Conservation (phyloP, 2,113 vertebrate species). For the Plectropomus leopardus region DNA sequence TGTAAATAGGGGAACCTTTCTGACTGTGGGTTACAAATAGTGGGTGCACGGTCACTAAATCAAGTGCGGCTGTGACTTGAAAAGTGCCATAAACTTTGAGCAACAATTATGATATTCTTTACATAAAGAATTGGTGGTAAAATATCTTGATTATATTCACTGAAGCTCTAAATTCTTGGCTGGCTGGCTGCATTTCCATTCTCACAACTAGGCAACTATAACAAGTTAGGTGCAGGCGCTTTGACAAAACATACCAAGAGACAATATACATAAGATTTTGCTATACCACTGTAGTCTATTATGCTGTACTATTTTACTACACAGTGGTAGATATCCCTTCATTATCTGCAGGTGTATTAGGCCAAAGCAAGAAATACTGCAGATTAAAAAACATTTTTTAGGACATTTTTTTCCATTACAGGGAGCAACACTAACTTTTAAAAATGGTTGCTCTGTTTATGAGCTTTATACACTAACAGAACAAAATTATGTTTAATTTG, state of each 20-base stretch:
- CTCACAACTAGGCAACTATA: neutral
- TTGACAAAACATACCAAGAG: neutral
- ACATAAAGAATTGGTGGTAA: neutral
- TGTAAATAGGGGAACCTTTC: conserved; percentile 78
- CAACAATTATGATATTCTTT: neutral
- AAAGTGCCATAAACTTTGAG: neutral
- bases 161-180: neutral
- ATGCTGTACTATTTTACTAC: too few relatives aligned
- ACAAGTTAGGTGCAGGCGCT: neutral
- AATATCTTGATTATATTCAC: neutral
- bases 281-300: neutral
- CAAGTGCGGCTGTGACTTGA: conserved; percentile 22
- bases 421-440: too few relatives aligned
- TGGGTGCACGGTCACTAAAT: conserved; percentile 45
- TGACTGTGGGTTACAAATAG: conserved; percentile 56
- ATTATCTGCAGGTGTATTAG: neutral
- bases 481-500: too few relatives aligned
- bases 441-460: too few relatives aligned
- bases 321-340: neutral
- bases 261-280: neutral
- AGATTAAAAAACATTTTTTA: neutral
- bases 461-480: too few relatives aligned
- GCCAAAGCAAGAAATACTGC: neutral
- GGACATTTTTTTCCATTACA: neutral
- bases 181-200: neutral